phyloP scores from a whole-genome alignment of 2,888 invertebrate genomes.

The Leptinotarsa peninsularis region DNA sequence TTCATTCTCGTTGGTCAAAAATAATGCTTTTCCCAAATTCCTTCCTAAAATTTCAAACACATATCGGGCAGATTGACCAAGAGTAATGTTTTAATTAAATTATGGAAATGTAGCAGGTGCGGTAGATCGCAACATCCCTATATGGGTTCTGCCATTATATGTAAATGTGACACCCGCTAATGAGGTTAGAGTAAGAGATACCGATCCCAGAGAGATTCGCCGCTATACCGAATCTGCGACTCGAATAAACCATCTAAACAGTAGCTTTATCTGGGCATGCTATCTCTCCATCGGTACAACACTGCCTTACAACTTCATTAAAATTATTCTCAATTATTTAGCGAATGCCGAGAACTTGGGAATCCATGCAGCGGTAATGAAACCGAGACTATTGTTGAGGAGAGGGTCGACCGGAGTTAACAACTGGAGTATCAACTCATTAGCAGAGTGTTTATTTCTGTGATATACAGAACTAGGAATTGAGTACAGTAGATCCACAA shows the following conservation, averaged over 20 bases:
- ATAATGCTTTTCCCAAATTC: not conserved
- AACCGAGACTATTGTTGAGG: not conserved
- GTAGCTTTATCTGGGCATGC: constrained; percentile 46
- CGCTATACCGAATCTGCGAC: constrained; percentile 49
- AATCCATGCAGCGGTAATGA: not conserved
- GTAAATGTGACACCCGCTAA: constrained; percentile 61
- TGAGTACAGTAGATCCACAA: too few relatives aligned
- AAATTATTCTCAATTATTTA: constrained; percentile 48
- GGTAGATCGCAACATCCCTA: constrained; percentile 47
- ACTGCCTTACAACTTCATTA: constrained; percentile 53
- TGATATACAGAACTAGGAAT: not conserved
- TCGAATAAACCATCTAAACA: constrained; percentile 50
- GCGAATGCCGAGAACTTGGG: constrained; percentile 20
- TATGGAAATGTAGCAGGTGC: constrained; percentile 52
- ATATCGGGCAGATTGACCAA: constrained; percentile 37
- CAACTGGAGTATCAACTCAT: constrained; percentile 11
- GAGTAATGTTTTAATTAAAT: constrained; percentile 53
- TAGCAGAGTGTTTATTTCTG: not conserved
- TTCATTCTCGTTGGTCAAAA: too few relatives aligned
- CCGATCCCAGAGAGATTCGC: constrained; percentile 52
- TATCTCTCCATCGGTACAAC: constrained; percentile 42
- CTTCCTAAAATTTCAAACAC: not conserved
- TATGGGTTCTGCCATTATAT: constrained; percentile 56
- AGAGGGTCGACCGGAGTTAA: not conserved
- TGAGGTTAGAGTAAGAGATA: constrained; percentile 57